Evolutionary conservation across 2,888 invertebrate species (phyloP).

Genomic region (Trichogramma evanescens): DNA sequence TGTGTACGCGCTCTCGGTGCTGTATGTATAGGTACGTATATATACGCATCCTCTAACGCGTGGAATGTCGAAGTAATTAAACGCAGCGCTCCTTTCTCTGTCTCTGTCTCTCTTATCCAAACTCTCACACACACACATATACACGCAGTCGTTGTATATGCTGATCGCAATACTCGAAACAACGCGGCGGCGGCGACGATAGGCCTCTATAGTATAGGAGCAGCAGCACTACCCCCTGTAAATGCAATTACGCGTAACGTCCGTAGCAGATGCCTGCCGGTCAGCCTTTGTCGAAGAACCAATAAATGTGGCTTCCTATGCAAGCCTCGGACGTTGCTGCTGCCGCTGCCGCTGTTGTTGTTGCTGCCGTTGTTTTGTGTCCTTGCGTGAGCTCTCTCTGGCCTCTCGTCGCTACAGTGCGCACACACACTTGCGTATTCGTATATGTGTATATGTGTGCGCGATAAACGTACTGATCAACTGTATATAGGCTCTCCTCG

Average conservation of each 20-base stretch:
- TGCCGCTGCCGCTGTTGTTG: slow-evolving; percentile 4
- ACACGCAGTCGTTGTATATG: neutral
- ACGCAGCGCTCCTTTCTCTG: neutral
- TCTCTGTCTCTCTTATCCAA: no score
- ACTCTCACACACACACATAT: no score
- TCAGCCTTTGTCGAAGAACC: slow-evolving; percentile 29
- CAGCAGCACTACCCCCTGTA: slow-evolving; percentile 31
- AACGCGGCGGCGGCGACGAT: neutral
- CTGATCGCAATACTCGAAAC: slow-evolving; percentile 14
- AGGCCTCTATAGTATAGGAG: neutral
- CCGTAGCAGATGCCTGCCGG: slow-evolving; percentile 41
- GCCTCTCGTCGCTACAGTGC: slow-evolving; percentile 1
- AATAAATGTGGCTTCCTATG: slow-evolving; percentile 30
- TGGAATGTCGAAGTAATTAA: slow-evolving; percentile 8
- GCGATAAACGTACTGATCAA: neutral
- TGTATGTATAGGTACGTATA: no score
- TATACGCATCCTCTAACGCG: no score
- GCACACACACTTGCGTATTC: neutral
- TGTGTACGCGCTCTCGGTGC: no score
- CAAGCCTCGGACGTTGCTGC: no score
- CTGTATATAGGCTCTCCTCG: neutral
- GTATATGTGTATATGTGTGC: neutral
- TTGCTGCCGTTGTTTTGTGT: slow-evolving; percentile 1
- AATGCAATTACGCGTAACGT: slow-evolving; percentile 42
- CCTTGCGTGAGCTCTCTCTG: neutral